Percentiles rank a stretch among this genome's conserved stretches.
These are phyloP conservation scores for Hystrix brachyura DNA, from an alignment of 2,113 vertebrate genomes.

Conservation along the genomic window DNA sequence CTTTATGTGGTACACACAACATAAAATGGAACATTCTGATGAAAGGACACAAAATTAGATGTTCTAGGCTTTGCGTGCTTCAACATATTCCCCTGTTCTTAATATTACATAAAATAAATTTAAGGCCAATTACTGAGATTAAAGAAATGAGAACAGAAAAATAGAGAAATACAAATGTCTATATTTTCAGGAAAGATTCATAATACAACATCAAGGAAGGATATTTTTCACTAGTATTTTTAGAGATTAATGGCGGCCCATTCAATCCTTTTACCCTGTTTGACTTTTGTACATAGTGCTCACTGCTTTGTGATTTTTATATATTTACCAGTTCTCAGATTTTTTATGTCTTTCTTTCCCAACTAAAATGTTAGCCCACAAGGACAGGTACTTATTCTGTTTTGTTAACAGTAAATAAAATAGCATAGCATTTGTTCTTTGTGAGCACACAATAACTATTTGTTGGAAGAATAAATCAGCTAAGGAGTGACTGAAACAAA, in stretches of 20 bases:
- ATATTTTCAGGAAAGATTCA: neutral
- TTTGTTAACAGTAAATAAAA: neutral
- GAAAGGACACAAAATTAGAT: neutral
- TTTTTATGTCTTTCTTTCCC: neutral
- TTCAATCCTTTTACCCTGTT: neutral
- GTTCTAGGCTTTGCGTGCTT: neutral
- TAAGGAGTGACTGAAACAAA: neutral
- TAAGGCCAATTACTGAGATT: neutral
- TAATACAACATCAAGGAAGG: neutral
- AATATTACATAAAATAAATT: neutral
- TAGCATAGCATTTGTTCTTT: accelerated
- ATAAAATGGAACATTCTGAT: neutral
- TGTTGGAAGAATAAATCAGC: too few relatives aligned
- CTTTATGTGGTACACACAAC: neutral
- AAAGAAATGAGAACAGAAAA: neutral
- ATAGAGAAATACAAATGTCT: neutral
- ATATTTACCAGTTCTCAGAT: neutral
- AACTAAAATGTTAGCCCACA: neutral
- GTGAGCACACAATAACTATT: neutral
- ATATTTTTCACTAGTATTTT: neutral
- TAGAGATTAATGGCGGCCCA: neutral
- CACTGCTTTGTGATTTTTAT: neutral
- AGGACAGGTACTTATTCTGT: neutral
- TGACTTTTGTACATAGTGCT: neutral
- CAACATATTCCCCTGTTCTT: neutral